A percentile compares a stretch with the other conserved stretches of the same genome.
Evolutionary conservation across 2,113 vertebrate genomes (phyloP).

Genomic region (Silurus glanis): DNA sequence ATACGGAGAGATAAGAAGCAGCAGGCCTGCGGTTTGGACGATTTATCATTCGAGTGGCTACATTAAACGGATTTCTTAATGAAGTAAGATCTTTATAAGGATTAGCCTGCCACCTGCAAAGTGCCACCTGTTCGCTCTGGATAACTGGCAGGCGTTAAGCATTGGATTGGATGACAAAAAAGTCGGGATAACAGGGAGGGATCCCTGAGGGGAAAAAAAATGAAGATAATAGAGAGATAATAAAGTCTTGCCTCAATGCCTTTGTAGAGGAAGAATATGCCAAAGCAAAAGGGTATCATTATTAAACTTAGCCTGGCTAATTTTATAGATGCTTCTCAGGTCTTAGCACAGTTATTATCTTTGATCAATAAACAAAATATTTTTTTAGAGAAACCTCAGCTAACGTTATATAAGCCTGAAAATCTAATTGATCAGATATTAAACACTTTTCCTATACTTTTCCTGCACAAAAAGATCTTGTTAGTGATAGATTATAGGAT

Average conservation of each 20-base stretch:
- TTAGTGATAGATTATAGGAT: background rate
- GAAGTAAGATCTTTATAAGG: slow-evolving; percentile 81
- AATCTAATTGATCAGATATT: background rate
- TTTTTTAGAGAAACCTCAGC: background rate
- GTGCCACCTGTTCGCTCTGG: slow-evolving; percentile 78
- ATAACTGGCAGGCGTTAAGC: slow-evolving; percentile 75
- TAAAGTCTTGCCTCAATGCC: slow-evolving; percentile 63
- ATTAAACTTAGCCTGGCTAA: slow-evolving; percentile 34
- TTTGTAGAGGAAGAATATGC: background rate
- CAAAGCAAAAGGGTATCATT: background rate
- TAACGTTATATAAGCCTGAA: background rate
- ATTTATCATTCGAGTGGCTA: slow-evolving; percentile 80
- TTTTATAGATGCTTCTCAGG: slow-evolving; percentile 50
- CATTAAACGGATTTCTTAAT: slow-evolving; percentile 84
- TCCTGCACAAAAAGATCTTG: background rate
- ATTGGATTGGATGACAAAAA: slow-evolving; percentile 67
- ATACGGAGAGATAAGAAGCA: slow-evolving; percentile 63
- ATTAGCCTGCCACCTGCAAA: slow-evolving; percentile 79
- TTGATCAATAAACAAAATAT: background rate
- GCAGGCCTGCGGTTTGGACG: slow-evolving; percentile 71
- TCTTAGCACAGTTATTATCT: slow-evolving; percentile 1
- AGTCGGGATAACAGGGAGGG: slow-evolving; percentile 69
- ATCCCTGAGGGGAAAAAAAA: slow-evolving; percentile 61
- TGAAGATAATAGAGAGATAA: slow-evolving; percentile 61
- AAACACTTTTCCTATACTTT: background rate